Conservation (phyloP, 1,140 invertebrate species). For the Drosophila lini region DNA sequence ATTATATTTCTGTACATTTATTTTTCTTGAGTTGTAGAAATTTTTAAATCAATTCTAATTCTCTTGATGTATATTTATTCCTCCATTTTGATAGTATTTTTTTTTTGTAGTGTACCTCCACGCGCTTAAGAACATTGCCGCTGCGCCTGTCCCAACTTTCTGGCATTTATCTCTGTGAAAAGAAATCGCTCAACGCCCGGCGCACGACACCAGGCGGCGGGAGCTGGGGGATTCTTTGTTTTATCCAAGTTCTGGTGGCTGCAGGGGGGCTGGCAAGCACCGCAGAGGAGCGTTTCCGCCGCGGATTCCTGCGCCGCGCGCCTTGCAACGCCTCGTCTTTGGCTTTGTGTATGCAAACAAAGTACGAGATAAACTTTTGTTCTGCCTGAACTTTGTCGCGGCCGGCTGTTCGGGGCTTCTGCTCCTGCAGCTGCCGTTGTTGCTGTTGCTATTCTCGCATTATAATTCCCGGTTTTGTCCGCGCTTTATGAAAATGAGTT, state of each 20-base stretch:
- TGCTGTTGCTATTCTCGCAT: slow-evolving; percentile 36
- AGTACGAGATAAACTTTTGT: slow-evolving; percentile 82
- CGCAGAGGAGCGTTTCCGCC: slow-evolving; percentile 51
- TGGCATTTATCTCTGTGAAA: slow-evolving; percentile 78
- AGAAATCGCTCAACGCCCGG: slow-evolving; percentile 69
- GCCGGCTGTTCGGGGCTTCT: slow-evolving; percentile 23
- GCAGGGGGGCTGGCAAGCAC: slow-evolving; percentile 15
- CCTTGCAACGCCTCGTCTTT: slow-evolving; percentile 14
- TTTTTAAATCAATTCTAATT: neutral
- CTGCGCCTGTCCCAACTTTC: slow-evolving; percentile 47
- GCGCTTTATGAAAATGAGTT: slow-evolving; percentile 70
- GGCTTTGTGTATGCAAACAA: slow-evolving; percentile 73
- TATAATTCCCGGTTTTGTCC: slow-evolving; percentile 53
- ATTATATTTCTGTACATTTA: too few relatives aligned
- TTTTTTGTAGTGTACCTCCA: slow-evolving; percentile 11
- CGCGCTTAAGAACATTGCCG: slow-evolving; percentile 21
- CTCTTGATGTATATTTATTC: neutral
- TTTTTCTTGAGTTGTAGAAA: neutral
- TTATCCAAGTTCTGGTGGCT: slow-evolving; percentile 44
- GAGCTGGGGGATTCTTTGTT: slow-evolving; percentile 49
- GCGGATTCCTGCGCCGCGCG: slow-evolving; percentile 54
- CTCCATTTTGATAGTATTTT: neutral
- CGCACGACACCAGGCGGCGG: slow-evolving; percentile 7
- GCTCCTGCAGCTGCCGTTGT: slow-evolving; percentile 19
- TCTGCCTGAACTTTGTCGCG: slow-evolving; percentile 73